Conservation (phyloP, 2,888 invertebrate species). For the Thyatira batis region DNA sequence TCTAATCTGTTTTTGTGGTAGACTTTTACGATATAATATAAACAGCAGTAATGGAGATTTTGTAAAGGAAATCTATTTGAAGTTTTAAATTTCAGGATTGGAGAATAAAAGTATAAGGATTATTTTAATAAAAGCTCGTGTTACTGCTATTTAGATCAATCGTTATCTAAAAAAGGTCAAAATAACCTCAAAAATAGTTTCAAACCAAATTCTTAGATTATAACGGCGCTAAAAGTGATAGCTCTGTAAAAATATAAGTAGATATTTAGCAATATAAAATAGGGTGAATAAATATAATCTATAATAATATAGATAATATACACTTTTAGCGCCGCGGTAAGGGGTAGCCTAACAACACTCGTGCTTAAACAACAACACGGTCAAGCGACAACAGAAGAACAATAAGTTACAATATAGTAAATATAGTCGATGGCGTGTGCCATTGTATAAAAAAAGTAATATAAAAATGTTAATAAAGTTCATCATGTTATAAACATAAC, state of each 20-base stretch:
- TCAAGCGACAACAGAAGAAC: slow-evolving; percentile 78
- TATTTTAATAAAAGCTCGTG: background rate
- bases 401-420: slow-evolving; percentile 73
- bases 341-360: slow-evolving; percentile 75
- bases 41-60: slow-evolving; percentile 14
- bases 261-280: slow-evolving; percentile 25
- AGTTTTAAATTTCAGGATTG: slow-evolving; percentile 17
- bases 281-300: slow-evolving; percentile 9
- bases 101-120: slow-evolving; percentile 6
- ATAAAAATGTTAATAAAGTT: slow-evolving; percentile 78
- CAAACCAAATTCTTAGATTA: slow-evolving; percentile 4
- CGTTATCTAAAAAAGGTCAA: slow-evolving; percentile 28
- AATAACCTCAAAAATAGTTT: slow-evolving; percentile 10
- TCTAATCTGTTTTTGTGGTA: slow-evolving; percentile 10
- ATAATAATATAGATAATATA: slow-evolving; percentile 23
- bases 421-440: slow-evolving; percentile 83
- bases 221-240: slow-evolving; percentile 57
- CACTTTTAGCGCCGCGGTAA: slow-evolving; percentile 64
- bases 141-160: slow-evolving; percentile 38
- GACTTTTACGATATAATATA: slow-evolving; percentile 25
- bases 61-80: slow-evolving; percentile 10
- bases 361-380: slow-evolving; percentile 76
- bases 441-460: slow-evolving; percentile 64
- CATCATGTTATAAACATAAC: slow-evolving; percentile 82
- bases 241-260: slow-evolving; percentile 17